Evolutionary conservation across 2,888 invertebrate species (phyloP), one percentile per base, ranked within the genome.

Genomic region (Timema cristinae): DNA sequence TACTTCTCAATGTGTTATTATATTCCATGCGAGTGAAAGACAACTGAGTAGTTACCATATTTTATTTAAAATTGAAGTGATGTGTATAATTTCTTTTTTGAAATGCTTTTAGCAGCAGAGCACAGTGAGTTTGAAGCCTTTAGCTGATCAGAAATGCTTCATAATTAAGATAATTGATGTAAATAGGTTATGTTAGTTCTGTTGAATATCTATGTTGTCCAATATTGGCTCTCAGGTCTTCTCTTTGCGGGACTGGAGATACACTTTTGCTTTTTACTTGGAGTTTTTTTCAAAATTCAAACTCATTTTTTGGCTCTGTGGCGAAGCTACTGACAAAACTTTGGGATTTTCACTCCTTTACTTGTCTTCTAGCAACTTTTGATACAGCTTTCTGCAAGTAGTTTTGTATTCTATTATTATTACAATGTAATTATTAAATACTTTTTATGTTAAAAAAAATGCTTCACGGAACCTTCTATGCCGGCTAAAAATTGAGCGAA

Each of bases 161-260:
- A 59, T n/a, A 47, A 56, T 50, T 56, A 32, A 70, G 50, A 63
- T 66, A 61, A 16, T 70, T 59, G 47, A 71, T 71, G 71, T 67
- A 48, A 67, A 47, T 67, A 56, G 50, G 61, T 50, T 59, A 50
- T 59, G 32, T 32, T 32, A 32, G 32, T 32, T 32, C 32, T 32
- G 32, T 32, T 32, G 32, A 32, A 32, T 32, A 32, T 32, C 9
- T 71, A 72, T 68, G 73, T 71, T 32, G 32, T 32, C 32, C 72
- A 72, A 70, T 66, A 72, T 70, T 73, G 87, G 87, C 86, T 90
- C 88, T 89, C 91, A 91, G 91, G 90, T 91, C 91, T 92, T 91
- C 92, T 92, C 92, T 92, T 92, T 92, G 91, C 91, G 90, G 85
- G 75, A 86, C 76, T 75, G 75, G 76, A 75, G 74, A 70, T 67